phyloP scores from a whole-genome alignment of 2,888 invertebrate genomes.

The Sminthurides aquaticus region DNA sequence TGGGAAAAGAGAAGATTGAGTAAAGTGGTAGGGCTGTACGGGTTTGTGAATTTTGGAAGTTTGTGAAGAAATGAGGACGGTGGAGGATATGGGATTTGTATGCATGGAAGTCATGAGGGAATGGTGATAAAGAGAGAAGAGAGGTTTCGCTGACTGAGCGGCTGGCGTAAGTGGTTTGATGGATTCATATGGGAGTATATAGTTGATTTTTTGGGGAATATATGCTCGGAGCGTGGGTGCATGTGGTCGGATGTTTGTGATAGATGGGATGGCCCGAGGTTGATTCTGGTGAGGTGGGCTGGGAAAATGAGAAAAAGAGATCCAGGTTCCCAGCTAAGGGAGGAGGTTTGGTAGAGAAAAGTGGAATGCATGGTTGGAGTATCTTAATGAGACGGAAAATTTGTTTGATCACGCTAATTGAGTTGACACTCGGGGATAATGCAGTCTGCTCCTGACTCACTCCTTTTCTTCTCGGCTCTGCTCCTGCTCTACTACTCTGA shows the following conservation, averaged over 20 bases:
- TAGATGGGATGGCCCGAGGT: no score
- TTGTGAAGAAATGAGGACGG: no score
- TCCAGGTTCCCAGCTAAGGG: no score
- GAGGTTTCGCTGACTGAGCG: not conserved
- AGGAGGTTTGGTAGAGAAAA: not conserved
- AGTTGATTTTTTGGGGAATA: not conserved
- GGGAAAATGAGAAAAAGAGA: no score
- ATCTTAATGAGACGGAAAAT: conserved; percentile 43
- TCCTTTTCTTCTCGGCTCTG: not conserved
- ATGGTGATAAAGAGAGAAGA: not conserved
- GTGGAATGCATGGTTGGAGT: not conserved
- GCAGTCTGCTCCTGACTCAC: conserved; percentile 1
- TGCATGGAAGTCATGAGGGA: not conserved
- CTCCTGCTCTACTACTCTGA: no score
- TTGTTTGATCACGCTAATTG: conserved; percentile 44
- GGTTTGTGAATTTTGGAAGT: no score
- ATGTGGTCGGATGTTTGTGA: not conserved
- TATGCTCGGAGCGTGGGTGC: no score
- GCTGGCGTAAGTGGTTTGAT: not conserved
- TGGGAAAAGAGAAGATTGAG: no score
- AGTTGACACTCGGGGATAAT: conserved; percentile 38
- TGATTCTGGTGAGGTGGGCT: no score
- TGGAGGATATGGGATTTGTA: no score
- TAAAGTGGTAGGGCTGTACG: no score
- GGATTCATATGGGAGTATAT: not conserved